phyloP scores from a whole-genome alignment of 2,113 vertebrate species.

The Equus quagga region DNA sequence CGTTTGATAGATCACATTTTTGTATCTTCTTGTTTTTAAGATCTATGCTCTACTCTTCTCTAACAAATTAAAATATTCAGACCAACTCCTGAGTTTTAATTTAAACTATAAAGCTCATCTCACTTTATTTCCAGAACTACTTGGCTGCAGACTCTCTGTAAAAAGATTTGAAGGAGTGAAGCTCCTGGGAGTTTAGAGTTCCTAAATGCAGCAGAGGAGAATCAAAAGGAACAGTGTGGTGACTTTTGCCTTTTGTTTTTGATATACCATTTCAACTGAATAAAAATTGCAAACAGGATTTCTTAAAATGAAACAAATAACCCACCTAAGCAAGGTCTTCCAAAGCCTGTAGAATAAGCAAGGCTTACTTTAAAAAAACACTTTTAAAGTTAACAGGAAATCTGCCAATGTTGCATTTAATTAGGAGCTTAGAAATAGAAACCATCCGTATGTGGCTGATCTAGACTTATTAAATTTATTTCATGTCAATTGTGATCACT shows the following conservation, averaged over 20 bases:
- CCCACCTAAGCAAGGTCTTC: not conserved
- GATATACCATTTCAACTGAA: not conserved
- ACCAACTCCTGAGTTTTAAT: not conserved
- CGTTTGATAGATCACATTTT: not conserved
- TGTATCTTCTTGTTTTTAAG: not conserved
- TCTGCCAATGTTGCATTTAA: not conserved
- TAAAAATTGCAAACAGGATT: conserved; percentile 37
- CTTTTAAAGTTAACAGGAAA: not conserved
- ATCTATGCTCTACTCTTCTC: not conserved
- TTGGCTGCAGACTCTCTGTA: not conserved
- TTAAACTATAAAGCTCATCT: conserved; percentile 34
- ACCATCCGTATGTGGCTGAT: not conserved
- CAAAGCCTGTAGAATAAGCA: not conserved
- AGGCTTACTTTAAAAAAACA: not conserved
- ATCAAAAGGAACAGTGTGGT: not conserved
- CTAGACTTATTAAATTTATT: conserved; percentile 65
- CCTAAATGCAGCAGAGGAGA: not conserved
- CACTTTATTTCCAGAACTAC: conserved; percentile 29
- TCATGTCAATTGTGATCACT: conserved; percentile 51
- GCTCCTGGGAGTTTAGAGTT: not conserved
- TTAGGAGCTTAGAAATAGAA: conserved; percentile 27
- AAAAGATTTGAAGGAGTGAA: not conserved
- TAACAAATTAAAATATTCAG: conserved; percentile 45
- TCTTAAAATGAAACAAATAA: conserved; percentile 27
- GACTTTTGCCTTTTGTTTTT: conserved; percentile 10